Percentiles rank a stretch among this genome's conserved stretches.
These are phyloP conservation scores for Neomonachus schauinslandi DNA, from an alignment of 2,113 vertebrate species.

Conservation along the genomic window DNA sequence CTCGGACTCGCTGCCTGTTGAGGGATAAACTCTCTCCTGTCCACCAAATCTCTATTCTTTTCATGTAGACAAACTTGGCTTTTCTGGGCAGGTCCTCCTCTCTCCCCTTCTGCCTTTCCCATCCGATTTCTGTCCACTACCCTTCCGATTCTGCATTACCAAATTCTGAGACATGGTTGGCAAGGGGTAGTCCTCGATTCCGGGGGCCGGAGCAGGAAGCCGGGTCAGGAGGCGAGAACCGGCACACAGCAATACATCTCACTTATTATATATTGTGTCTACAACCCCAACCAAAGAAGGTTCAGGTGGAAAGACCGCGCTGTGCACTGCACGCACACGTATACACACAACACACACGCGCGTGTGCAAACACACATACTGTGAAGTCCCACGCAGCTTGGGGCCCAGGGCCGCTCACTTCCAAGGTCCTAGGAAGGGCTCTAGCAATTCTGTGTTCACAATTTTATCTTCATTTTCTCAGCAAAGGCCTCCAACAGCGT, in stretches of 20 bases:
- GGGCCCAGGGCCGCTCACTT: no score
- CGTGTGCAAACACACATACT: background rate
- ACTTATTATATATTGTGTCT: no score
- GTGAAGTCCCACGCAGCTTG: background rate
- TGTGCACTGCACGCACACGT: accelerated
- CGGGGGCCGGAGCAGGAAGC: no score
- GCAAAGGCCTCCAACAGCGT: accelerated
- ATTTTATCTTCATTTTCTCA: background rate
- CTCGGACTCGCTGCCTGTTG: background rate
- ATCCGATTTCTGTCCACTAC: background rate
- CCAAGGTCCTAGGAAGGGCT: background rate
- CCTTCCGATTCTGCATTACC: background rate
- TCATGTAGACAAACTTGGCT: background rate
- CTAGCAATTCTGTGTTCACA: accelerated
- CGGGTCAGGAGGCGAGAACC: background rate
- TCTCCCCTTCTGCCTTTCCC: background rate
- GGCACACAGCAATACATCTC: no score
- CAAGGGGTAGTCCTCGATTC: accelerated
- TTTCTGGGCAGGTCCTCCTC: background rate
- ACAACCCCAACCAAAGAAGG: accelerated
- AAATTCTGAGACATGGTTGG: background rate
- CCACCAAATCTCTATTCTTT: background rate
- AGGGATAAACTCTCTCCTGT: background rate
- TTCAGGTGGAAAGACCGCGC: background rate
- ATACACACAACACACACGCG: background rate